Evolutionary conservation across 1,140 invertebrate genomes (phyloP).

Genomic region (Diabrotica undecimpunctata): DNA sequence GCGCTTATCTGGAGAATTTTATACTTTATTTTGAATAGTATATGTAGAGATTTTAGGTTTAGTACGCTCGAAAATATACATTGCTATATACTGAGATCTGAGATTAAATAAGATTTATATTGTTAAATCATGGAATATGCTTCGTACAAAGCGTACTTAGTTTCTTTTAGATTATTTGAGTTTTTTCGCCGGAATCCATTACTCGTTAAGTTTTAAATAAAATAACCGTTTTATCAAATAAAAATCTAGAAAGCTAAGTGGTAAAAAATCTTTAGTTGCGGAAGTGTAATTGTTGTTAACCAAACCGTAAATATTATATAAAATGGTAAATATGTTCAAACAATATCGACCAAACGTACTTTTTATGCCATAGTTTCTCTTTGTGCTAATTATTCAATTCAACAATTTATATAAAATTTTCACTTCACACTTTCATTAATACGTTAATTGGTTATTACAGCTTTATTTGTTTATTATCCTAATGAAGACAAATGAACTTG

Average conservation of each 20-base stretch:
- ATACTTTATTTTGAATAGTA: too few relatives aligned
- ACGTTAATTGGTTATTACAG: neutral
- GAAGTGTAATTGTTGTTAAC: neutral
- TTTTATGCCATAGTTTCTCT: neutral
- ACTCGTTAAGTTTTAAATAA: neutral
- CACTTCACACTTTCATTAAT: neutral
- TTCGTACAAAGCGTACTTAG: neutral
- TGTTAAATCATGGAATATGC: too few relatives aligned
- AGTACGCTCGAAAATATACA: too few relatives aligned
- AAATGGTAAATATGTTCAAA: neutral
- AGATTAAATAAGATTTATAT: too few relatives aligned
- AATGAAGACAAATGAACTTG: too few relatives aligned
- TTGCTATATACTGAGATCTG: too few relatives aligned
- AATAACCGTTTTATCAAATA: conserved; percentile 1
- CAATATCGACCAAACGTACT: neutral
- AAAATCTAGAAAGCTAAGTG: neutral
- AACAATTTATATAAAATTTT: neutral
- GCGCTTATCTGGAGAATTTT: too few relatives aligned
- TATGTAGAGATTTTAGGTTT: too few relatives aligned
- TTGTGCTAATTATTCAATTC: conserved; percentile 1
- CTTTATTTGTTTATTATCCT: too few relatives aligned
- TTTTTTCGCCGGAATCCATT: neutral
- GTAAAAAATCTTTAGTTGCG: neutral
- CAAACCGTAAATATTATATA: conserved; percentile 3
- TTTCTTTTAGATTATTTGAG: neutral